Base-by-base conservation (phyloP, 2,797 vertebrate genomes). In the Lerista edwardsae region DNA sequence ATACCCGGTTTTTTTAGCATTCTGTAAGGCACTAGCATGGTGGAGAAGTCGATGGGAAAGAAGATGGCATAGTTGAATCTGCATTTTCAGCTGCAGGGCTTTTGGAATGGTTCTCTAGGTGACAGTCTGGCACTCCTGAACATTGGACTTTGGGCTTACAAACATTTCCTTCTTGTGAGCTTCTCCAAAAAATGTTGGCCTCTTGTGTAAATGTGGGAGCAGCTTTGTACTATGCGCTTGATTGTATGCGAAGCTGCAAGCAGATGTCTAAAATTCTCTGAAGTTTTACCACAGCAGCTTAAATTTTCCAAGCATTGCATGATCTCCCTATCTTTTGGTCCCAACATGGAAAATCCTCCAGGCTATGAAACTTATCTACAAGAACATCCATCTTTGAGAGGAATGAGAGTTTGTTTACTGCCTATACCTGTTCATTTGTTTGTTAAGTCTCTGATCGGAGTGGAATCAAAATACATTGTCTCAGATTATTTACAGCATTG, bases 251-350 rank as follows among this genome's bases (percentile, higher is more conserved):
- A 25, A 47, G 51, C 27, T 71, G 74, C 57, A 90, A 44, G 17
- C 90, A 80, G 51, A 80, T 14, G 41, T 75, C 82, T n/a, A 75
- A 64, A 47, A 47, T n/a, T 51, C 72, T 36, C 82, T 86, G 47
- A 71, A 88, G 6, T 79, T 92, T 93, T 17, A 80, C 73, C 80
- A 79, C 14, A 91, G 41, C 9, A 89, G 44, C 10, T 75, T 27
- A 86, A 83, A 88, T 29, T 25, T 85, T 77, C 21, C 17, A 73
- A 25, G 79, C 72, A 88, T 23, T 72, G 90, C 88, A 68, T 65
- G 91, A 68, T 84, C 91, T 10, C n/a, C n/a, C 57, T 87, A 9
- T 83, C 51, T 76, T 90, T 89, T 88, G 64, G 41, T 91, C 39
- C 91, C 84, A 91, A 88, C 88, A n/a, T 59, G 71, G 39, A 80